Conservation (phyloP, 2,113 vertebrate species). For the Odontesthes bonariensis region DNA sequence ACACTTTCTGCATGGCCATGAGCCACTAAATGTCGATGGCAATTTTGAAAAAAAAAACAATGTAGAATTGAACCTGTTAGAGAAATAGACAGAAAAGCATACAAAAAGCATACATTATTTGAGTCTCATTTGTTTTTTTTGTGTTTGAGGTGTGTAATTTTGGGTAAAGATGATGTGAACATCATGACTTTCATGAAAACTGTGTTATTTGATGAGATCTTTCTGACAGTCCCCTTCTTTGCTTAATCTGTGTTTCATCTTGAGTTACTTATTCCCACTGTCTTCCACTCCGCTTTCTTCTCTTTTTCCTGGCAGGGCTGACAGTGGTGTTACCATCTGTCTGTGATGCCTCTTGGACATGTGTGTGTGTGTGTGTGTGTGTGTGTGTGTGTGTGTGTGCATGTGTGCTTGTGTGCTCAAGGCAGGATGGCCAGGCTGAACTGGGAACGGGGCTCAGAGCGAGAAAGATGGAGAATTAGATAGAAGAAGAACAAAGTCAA, state of each 20-base stretch:
- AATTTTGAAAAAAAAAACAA: background rate
- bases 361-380: constrained; percentile 24
- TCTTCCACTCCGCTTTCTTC: constrained; percentile 66
- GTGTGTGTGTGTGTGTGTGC: constrained; percentile 24
- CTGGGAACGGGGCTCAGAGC: constrained; percentile 67
- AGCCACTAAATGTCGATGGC: background rate
- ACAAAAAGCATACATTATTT: background rate
- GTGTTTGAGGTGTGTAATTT: background rate
- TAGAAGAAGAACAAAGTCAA: background rate
- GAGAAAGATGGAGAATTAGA: constrained; percentile 26
- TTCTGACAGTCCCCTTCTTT: constrained; percentile 17
- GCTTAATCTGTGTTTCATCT: constrained; percentile 32
- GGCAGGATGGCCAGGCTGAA: constrained; percentile 70
- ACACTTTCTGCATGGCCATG: background rate
- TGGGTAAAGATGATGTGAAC: background rate
- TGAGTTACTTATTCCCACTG: constrained; percentile 43
- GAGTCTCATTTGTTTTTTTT: constrained; percentile 8
- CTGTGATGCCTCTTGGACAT: constrained; percentile 67
- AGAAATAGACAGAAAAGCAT: no score
- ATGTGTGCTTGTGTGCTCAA: constrained; percentile 2
- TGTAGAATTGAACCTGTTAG: background rate
- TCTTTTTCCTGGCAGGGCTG: constrained; percentile 76
- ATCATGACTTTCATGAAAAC: constrained; percentile 26
- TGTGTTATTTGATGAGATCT: constrained; percentile 35
- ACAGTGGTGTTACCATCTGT: constrained; percentile 70